phyloP scores from a whole-genome alignment of 2,113 vertebrate genomes.

The Notiomystis cincta region DNA sequence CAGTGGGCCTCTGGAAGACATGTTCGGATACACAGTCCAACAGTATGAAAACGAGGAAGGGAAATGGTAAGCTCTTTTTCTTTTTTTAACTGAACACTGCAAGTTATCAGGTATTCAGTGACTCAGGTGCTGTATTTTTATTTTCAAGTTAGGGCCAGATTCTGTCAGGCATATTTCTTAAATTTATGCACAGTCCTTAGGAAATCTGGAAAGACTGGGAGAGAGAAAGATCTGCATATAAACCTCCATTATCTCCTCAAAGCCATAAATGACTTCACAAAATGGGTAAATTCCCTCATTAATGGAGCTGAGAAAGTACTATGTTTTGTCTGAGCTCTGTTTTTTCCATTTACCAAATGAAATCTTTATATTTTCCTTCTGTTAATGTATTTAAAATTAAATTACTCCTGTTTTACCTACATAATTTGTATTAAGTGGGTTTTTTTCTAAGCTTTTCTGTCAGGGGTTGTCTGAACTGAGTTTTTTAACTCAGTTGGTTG shows the following conservation, averaged over 20 bases:
- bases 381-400: background rate
- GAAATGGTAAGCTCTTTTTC: constrained; percentile 84
- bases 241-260: background rate
- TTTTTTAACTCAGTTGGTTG: background rate
- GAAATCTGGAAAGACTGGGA: background rate
- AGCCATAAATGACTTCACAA: background rate
- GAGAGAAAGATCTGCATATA: background rate
- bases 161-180: background rate
- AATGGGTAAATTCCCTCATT: background rate
- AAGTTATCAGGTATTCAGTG: background rate
- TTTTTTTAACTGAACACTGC: background rate
- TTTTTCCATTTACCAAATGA: background rate
- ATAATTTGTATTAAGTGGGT: background rate
- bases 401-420: background rate
- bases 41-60: constrained; percentile 96
- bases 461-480: background rate
- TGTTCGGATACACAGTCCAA: constrained; percentile 96
- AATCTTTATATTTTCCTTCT: background rate
- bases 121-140: background rate
- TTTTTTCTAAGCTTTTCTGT: background rate
- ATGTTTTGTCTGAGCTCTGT: background rate
- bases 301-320: background rate
- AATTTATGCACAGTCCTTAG: background rate
- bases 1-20: constrained; percentile 87
- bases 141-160: background rate